Evolutionary conservation across 1,140 invertebrate genomes (phyloP).

Genomic region (Onthophagus taurus): DNA sequence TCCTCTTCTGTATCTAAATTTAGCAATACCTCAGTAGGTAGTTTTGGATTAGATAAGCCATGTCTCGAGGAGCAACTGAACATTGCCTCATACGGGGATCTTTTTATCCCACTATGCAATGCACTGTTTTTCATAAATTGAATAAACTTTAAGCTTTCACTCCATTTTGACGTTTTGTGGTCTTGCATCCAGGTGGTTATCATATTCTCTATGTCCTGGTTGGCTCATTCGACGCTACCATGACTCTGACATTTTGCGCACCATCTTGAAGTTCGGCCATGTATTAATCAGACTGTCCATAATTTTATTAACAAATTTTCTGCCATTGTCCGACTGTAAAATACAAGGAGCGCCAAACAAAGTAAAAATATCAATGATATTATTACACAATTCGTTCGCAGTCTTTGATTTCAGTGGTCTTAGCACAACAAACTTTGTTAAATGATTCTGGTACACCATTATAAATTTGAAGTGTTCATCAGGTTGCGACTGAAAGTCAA

Average conservation of each 20-base stretch:
- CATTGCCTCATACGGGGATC: slow-evolving; percentile 3
- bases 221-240: slow-evolving; percentile 1
- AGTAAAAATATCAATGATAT: slow-evolving; percentile 4
- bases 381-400: slow-evolving; percentile 1
- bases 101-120: not conserved
- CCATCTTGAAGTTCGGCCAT: slow-evolving; percentile 1
- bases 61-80: slow-evolving; percentile 6
- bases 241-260: not conserved
- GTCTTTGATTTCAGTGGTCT: no score
- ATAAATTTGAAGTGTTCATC: no score
- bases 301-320: slow-evolving; percentile 6
- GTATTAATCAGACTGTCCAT: slow-evolving; percentile 2
- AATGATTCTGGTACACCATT: no score
- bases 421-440: no score
- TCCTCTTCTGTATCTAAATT: slow-evolving; percentile 1
- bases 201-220: slow-evolving; percentile 1
- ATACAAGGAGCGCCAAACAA: not conserved
- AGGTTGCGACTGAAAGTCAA: no score
- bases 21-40: not conserved
- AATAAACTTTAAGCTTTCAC: not conserved
- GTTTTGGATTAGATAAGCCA: not conserved
- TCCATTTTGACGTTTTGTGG: not conserved
- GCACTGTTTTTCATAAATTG: not conserved
- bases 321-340: not conserved
- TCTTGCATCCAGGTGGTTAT: not conserved